Conservation (phyloP, 37 sponge, comb jelly and placozoan genomes). For the Geodia barretti region DNA sequence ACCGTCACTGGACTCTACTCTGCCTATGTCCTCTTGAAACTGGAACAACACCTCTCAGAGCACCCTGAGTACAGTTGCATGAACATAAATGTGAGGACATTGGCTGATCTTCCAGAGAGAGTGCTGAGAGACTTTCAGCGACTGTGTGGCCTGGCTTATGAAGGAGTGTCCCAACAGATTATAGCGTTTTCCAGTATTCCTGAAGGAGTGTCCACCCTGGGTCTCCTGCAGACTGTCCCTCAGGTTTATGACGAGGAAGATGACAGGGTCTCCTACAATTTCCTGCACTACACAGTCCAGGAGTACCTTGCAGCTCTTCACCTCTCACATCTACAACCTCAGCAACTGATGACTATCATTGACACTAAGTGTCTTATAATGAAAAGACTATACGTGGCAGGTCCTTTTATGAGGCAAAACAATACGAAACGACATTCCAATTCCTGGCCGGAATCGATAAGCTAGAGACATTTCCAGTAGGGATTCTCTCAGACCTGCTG, state of each 20-base stretch:
- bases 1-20: conserved; percentile 17
- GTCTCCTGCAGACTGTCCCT: conserved; percentile 5
- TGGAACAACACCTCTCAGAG: neutral
- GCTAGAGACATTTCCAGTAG: neutral
- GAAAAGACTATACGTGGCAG: neutral
- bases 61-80: conserved; percentile 3
- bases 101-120: neutral
- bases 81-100: neutral
- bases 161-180: neutral
- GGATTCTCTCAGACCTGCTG: neutral
- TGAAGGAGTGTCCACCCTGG: neutral
- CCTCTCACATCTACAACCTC: neutral
- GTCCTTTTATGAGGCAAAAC: neutral
- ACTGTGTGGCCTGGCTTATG: neutral
- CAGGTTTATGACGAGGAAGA: neutral
- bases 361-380: neutral
- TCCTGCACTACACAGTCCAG: neutral
- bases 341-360: neutral
- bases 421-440: neutral
- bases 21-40: neutral
- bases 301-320: neutral
- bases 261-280: neutral
- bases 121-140: neutral
- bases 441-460: neutral
- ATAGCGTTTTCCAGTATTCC: too few relatives aligned